Percentiles rank a stretch among this genome's conserved stretches.
Conservation (phyloP, 2,113 vertebrate genomes). For the Indicator maculatus region DNA sequence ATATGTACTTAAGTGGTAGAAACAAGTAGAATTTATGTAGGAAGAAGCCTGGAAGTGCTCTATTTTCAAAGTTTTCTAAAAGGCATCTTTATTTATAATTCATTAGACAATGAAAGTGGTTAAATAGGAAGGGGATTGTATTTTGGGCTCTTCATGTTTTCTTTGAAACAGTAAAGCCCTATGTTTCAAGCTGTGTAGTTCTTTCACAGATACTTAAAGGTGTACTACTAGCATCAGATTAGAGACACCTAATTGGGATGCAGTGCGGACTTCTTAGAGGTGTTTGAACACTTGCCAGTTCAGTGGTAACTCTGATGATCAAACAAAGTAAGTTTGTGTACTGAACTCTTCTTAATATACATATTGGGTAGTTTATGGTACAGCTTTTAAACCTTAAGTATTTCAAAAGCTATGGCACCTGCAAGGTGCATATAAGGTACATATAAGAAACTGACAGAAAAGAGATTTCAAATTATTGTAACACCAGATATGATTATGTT, state of each 20-base stretch:
- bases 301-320: neutral
- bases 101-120: neutral
- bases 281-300: neutral
- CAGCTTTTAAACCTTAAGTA: neutral
- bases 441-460: neutral
- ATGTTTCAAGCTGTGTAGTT: neutral
- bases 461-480: neutral
- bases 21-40: neutral
- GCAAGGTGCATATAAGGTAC: neutral
- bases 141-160: neutral
- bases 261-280: neutral
- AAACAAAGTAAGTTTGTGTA: neutral
- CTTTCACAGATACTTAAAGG: neutral
- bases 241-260: neutral
- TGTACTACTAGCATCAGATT: neutral
- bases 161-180: neutral
- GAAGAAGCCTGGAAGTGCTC: neutral
- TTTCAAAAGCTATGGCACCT: neutral
- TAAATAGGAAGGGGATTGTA: neutral
- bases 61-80: neutral
- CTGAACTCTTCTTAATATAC: neutral
- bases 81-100: accelerated
- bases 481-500: neutral
- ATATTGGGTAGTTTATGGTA: neutral
- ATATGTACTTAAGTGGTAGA: neutral